Conservation (phyloP, 2,113 vertebrate genomes). For the Lathamus discolor region DNA sequence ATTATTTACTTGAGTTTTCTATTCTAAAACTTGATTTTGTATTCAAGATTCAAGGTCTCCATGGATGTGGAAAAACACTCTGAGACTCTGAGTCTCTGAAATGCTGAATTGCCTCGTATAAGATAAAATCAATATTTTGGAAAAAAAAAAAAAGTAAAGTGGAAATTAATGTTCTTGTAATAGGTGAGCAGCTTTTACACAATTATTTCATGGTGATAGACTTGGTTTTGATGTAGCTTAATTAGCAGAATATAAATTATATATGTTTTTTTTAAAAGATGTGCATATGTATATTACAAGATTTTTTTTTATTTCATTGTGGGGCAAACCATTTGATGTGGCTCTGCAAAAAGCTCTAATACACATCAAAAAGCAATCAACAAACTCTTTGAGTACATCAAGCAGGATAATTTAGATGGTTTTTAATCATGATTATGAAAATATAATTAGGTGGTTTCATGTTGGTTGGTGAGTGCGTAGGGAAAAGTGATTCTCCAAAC, state of each 20-base stretch:
- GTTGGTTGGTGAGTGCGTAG: slow-evolving; percentile 70
- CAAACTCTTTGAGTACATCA: slow-evolving; percentile 78
- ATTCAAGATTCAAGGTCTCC: slow-evolving; percentile 54
- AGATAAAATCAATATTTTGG: slow-evolving; percentile 53
- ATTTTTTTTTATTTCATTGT: slow-evolving; percentile 65
- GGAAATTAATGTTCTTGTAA: slow-evolving; percentile 73
- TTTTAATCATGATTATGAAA: slow-evolving; percentile 81
- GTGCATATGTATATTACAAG: slow-evolving; percentile 60
- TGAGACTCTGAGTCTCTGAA: slow-evolving; percentile 46
- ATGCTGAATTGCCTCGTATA: slow-evolving; percentile 53
- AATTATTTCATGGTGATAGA: slow-evolving; percentile 66
- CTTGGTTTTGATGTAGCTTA: slow-evolving; percentile 70
- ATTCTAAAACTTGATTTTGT: slow-evolving; percentile 59
- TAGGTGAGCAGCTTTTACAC: slow-evolving; percentile 67
- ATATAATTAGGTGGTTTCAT: slow-evolving; percentile 79
- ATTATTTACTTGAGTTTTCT: slow-evolving; percentile 41
- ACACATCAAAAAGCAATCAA: slow-evolving; percentile 80
- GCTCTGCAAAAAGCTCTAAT: slow-evolving; percentile 71
- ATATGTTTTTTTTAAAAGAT: slow-evolving; percentile 64
- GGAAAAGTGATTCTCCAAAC: slow-evolving; percentile 73
- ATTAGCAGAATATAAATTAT: slow-evolving; percentile 76
- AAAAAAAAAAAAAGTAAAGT: slow-evolving; percentile 49
- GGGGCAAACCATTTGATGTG: slow-evolving; percentile 72
- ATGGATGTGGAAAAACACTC: slow-evolving; percentile 51
- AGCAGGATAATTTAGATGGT: slow-evolving; percentile 76